Base-by-base conservation (phyloP, 2,888 invertebrate genomes). In the Nomada ruficornis region DNA sequence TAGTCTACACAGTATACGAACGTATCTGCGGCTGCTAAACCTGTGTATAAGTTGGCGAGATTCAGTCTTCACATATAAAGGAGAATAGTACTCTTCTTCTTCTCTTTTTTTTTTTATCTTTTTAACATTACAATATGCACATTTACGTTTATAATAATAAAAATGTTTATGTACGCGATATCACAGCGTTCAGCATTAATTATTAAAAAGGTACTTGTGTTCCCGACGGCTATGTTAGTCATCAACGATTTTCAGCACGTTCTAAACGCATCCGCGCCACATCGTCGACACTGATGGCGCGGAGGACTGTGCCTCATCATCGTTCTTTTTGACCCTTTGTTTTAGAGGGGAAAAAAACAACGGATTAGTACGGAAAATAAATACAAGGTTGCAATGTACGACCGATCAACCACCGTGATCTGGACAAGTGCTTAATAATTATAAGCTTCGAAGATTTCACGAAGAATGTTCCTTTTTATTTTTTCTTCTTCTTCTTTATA, bases 121-220 rank as follows among this genome's bases (percentile, higher is more conserved):
- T 88, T 92, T 90, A 91, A 91, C 87, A 92, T 91, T 92, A 93
- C 89, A 91, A 90, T 92, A 93, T 90, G 91, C 90, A 89, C 90
- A 89, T 90, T 91, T 89, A 91, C 90, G 89, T 90, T 91, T 93
- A 91, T 85, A 89, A 91, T 90, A 89, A 91, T 89, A 88, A 88
- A 86, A 90, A 89, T 82, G 87, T 87, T 87, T 88, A 90, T 89
- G 91, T 92, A 93, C 93, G 93, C 91, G 92, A 93, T 93, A 94
- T 94, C 94, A 93, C 94, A 93, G 94, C 91, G 90, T 91, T 93
- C 92, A 93, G 93, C 92, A 90, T 90, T 90, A 89, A 90, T 88
- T 81, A 85, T 89, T 86, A 89, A 88, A 83, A 89, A 90, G 90
- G 88, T 90, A 88, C 90, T 88, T 81, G 83, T 84, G 82, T 88